Conservation (phyloP, 2,797 vertebrate genomes). For the Nannoperca australis region DNA sequence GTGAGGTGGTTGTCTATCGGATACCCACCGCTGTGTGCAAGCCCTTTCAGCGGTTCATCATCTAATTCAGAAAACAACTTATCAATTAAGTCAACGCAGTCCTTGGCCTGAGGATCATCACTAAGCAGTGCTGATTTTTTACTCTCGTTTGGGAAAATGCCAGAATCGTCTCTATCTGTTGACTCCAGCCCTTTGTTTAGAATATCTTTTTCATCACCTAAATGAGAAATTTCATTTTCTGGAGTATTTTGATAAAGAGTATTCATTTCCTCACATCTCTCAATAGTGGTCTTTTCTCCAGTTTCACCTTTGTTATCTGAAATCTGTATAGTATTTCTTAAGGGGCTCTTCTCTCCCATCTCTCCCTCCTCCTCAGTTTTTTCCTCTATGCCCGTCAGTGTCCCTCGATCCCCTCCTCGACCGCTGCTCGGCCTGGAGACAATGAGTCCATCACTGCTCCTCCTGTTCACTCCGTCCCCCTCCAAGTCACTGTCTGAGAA, state of each 20-base stretch:
- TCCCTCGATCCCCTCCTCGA: conserved; percentile 81
- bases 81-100: conserved; percentile 79
- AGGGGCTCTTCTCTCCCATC: conserved; percentile 64
- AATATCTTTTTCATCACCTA: conserved; percentile 51
- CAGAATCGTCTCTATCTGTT: conserved; percentile 74
- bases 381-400: conserved; percentile 86
- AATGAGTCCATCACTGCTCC: conserved; percentile 76
- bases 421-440: conserved; percentile 75
- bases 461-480: conserved; percentile 81
- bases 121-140: conserved; percentile 52
- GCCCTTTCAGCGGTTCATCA: conserved; percentile 76
- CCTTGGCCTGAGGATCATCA: conserved; percentile 69
- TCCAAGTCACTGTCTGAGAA: conserved; percentile 91
- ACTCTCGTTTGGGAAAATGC: conserved; percentile 69
- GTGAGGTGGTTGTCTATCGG: conserved; percentile 69
- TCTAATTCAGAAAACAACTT: conserved; percentile 82
- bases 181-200: conserved; percentile 60
- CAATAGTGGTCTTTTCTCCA: conserved; percentile 30
- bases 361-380: conserved; percentile 85
- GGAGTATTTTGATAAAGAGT: conserved; percentile 40
- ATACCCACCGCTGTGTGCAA: conserved; percentile 60
- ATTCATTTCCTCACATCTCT: conserved; percentile 44
- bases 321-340: conserved; percentile 51
- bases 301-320: conserved; percentile 42
- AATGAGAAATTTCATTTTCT: conserved; percentile 56